Conservation (phyloP, 2,113 vertebrate species). For the Perca flavescens region DNA sequence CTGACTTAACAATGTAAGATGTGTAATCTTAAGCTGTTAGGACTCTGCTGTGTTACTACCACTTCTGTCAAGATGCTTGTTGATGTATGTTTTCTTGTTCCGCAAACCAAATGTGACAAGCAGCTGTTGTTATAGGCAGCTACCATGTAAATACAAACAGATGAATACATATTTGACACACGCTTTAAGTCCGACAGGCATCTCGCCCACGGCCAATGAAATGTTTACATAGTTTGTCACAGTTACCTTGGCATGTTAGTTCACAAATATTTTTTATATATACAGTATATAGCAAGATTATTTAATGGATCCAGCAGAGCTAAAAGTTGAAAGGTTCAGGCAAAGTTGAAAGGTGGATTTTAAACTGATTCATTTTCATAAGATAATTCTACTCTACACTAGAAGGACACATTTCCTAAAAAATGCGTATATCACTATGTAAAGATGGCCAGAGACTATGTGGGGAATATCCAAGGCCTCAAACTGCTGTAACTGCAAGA, state of each 20-base stretch:
- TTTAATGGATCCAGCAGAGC: conserved; percentile 10
- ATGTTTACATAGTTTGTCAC: conserved; percentile 36
- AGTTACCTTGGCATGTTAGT: background rate
- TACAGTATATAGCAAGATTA: background rate
- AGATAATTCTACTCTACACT: background rate
- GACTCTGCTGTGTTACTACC: background rate
- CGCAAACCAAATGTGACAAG: conserved; percentile 14
- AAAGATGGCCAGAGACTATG: background rate
- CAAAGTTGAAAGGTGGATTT: conserved; percentile 18
- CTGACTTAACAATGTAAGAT: background rate
- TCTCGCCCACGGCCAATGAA: background rate
- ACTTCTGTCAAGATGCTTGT: conserved; percentile 9
- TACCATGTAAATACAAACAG: conserved; percentile 14
- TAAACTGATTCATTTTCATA: background rate
- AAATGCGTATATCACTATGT: background rate
- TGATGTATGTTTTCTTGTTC: conserved; percentile 16
- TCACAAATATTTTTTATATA: background rate
- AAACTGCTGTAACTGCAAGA: conserved; percentile 5
- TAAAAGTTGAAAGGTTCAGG: background rate
- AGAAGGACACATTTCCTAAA: conserved; percentile 3
- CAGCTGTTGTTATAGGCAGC: background rate
- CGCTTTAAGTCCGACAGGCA: conserved; percentile 7
- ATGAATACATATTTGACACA: background rate
- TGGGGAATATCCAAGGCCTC: background rate
- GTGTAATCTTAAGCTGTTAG: background rate